Conservation (phyloP, 1,140 invertebrate genomes). For the Liolophura sinensis region DNA sequence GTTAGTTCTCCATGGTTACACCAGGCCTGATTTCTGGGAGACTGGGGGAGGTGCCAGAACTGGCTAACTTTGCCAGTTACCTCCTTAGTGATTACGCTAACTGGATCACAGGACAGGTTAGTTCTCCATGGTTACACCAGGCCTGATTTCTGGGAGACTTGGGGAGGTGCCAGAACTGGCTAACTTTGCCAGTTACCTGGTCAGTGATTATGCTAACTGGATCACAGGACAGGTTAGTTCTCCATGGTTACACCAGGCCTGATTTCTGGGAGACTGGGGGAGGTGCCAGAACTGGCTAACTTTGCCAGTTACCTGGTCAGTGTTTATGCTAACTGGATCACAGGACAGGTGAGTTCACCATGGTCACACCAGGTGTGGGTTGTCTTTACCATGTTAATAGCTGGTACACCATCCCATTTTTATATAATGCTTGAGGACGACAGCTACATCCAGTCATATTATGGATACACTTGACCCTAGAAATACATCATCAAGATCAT, state of each 20-base stretch:
- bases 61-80: conserved; percentile 65
- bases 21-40: conserved; percentile 46
- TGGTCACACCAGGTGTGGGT: too few species aligned
- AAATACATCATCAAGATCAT: too few species aligned
- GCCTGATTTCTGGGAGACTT: conserved; percentile 30
- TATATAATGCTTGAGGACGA: too few species aligned
- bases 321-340: conserved; percentile 58
- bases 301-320: conserved; percentile 50
- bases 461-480: too few species aligned
- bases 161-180: conserved; percentile 62
- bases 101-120: conserved; percentile 63
- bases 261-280: conserved; percentile 54
- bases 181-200: conserved; percentile 61
- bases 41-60: conserved; percentile 62
- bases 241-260: too few species aligned
- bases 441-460: too few species aligned
- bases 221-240: too few species aligned
- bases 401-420: too few species aligned
- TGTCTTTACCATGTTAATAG: too few species aligned
- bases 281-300: too few species aligned
- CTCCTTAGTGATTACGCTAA: conserved; percentile 64
- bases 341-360: conserved; percentile 60
- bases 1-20: conserved; percentile 40
- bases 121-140: not conserved
- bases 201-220: conserved; percentile 61